Percentiles rank a stretch among this genome's conserved stretches.
Evolutionary conservation across 2,797 vertebrate genomes (phyloP).

Genomic region (Aphelocoma californica): DNA sequence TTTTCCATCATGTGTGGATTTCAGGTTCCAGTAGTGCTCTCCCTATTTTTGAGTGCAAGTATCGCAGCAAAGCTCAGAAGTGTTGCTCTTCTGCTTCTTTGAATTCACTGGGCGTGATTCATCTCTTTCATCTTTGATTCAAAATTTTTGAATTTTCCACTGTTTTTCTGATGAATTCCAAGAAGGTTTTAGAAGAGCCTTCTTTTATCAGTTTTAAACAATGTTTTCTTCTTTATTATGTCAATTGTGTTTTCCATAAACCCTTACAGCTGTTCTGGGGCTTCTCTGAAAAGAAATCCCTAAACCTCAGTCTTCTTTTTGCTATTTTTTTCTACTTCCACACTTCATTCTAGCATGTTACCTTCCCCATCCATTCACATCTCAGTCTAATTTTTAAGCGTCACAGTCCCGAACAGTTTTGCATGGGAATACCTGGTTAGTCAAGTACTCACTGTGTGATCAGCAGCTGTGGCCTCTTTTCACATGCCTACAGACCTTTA

Average conservation of each 20-base stretch:
- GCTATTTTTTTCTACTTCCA: neutral
- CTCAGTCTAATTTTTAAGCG: neutral
- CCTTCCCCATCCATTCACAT: neutral
- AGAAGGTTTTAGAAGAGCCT: neutral
- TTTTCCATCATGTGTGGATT: neutral
- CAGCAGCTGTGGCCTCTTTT: neutral
- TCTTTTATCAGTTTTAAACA: neutral
- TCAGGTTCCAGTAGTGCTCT: neutral
- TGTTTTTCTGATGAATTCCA: neutral
- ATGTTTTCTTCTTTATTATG: neutral
- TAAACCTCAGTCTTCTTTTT: neutral
- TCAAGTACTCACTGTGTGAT: accelerated
- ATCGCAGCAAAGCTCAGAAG: neutral
- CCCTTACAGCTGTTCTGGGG: neutral
- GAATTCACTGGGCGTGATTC: neutral
- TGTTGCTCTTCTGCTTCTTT: neutral
- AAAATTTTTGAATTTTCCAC: neutral
- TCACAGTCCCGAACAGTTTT: neutral
- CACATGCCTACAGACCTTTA: neutral
- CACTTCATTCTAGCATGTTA: neutral
- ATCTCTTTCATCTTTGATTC: neutral
- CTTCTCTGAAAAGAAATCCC: constrained; percentile 13
- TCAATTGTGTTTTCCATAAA: neutral
- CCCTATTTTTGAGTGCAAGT: neutral
- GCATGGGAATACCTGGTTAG: neutral